These are phyloP conservation scores for Ciconia stormi DNA, from an alignment of 2,113 vertebrate genomes.

Conservation along the genomic window DNA sequence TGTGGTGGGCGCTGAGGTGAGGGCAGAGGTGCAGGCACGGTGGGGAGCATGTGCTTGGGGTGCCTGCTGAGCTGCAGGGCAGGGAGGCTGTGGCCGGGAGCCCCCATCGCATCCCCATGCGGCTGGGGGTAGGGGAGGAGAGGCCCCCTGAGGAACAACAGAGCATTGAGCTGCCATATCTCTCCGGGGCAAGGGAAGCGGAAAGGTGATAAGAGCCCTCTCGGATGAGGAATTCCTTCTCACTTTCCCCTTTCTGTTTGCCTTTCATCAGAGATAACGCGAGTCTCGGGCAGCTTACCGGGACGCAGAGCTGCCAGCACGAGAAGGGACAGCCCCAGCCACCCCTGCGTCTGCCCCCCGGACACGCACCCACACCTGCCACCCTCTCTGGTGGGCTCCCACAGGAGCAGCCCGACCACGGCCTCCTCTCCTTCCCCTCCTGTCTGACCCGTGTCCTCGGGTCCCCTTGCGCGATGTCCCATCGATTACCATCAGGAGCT, in stretches of 20 bases:
- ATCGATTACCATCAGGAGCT: background rate
- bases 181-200: conserved; percentile 63
- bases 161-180: conserved; percentile 72
- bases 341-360: fast-evolving
- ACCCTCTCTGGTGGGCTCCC: background rate
- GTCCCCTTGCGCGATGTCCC: background rate
- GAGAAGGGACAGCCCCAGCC: background rate
- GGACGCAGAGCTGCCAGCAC: background rate
- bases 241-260: conserved; percentile 69
- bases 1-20: background rate
- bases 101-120: fast-evolving
- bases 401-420: background rate
- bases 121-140: background rate
- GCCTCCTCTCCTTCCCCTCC: background rate
- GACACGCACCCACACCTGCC: fast-evolving
- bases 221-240: conserved; percentile 70
- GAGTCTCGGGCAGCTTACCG: background rate
- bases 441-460: fast-evolving
- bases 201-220: conserved; percentile 72
- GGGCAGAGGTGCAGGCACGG: background rate
- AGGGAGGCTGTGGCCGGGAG: background rate
- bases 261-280: conserved; percentile 61
- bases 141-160: conserved; percentile 65
- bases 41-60: background rate
- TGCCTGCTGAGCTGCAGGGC: fast-evolving